Percentiles rank a stretch among this genome's conserved stretches.
Evolutionary conservation across 2,113 vertebrate species (phyloP).

Genomic region (Cephalopterus ornatus): DNA sequence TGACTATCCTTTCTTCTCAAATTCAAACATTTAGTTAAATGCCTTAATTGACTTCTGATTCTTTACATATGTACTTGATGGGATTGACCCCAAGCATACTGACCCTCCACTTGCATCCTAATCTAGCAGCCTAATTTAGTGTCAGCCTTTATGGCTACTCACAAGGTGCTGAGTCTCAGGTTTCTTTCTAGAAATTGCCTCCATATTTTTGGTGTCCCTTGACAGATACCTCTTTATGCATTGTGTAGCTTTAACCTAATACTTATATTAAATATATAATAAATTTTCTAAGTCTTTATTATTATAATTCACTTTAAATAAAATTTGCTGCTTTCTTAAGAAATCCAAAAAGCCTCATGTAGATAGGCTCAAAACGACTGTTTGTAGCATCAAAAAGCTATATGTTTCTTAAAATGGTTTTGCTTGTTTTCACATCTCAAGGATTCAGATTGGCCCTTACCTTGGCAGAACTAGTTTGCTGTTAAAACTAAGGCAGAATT

Average conservation of each 20-base stretch:
- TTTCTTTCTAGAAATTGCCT: neutral
- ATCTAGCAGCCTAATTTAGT: neutral
- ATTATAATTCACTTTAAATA: neutral
- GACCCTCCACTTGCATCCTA: neutral
- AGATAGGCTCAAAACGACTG: neutral
- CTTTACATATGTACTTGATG: neutral
- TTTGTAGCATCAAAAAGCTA: neutral
- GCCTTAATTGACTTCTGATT: neutral
- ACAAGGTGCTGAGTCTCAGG: neutral
- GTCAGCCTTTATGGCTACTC: neutral
- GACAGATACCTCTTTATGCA: neutral
- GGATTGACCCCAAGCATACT: neutral
- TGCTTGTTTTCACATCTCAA: neutral
- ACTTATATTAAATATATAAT: neutral
- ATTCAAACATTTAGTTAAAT: constrained; percentile 1
- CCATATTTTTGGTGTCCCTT: neutral
- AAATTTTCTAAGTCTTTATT: neutral
- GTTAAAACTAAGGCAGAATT: neutral
- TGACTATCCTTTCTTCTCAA: neutral
- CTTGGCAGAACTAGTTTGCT: neutral
- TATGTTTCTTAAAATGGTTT: neutral
- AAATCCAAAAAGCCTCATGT: neutral
- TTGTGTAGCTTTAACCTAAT: neutral
- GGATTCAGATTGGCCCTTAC: neutral
- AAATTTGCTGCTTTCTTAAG: neutral